Evolutionary conservation across 1,140 invertebrate genomes (phyloP), one percentile per base, ranked within the genome.

Genomic region (Ruditapes philippinarum): DNA sequence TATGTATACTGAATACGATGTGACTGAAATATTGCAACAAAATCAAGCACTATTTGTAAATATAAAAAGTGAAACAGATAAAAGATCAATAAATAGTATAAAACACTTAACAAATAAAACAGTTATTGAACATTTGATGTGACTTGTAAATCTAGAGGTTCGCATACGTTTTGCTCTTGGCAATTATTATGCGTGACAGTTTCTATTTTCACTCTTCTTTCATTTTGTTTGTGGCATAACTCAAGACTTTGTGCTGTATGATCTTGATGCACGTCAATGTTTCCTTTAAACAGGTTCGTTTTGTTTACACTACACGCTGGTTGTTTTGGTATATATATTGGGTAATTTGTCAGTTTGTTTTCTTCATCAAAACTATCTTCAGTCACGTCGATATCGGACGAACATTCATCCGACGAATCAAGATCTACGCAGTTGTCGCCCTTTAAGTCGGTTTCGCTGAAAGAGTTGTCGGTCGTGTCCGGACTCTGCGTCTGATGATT

Each of bases 391-490:
- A 90, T 80, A 54, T 88, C 85, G 2, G 84, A 78, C 22, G 42
- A 74, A 36, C 60, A 42, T 9, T 86, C 84, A 40, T 88, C 85
- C 5, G 74, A 49, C 38, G 51, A 49, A n/a, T 88, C 85, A 51
- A 88, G 28, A 70, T 88, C 85, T 19, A 88, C 76, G 33, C 42
- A 88, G 38, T 91, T 89, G 40, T 80, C 60, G 36, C 36, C 68
- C 33, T 60, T 84, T 7, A 70, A 73, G 19, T 82, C 87, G 0
- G 54, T 38, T 70, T 60, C 80, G 25, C 38, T 57, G 36, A 28
- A 87, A 40, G 87, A 85, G 14, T 83, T 65, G 49, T 86, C 87
- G 78, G 45, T 83, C 86, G 40, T 91, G 70, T 42, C 74, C 1
- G n/a, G 68, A 31, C 40, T 81, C 57, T 49, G 83, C 65, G 25